Conservation (phyloP, 2,888 invertebrate species). For the Chelonus formosanus region DNA sequence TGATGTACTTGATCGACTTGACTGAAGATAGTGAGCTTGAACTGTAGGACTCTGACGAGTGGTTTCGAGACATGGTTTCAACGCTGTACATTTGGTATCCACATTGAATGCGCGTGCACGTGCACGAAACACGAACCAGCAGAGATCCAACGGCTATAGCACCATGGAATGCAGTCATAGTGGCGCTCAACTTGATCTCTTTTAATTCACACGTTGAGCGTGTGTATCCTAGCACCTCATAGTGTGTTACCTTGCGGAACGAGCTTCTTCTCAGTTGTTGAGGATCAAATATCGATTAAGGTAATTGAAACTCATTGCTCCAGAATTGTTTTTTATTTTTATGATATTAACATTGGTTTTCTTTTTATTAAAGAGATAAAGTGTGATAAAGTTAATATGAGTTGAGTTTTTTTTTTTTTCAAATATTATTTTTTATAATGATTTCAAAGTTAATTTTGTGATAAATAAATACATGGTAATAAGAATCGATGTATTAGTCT, state of each 20-base stretch:
- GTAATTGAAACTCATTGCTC: slow-evolving; percentile 11
- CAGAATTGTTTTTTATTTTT: too few species aligned
- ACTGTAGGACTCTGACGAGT: slow-evolving; percentile 40
- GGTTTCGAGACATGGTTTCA: slow-evolving; percentile 45
- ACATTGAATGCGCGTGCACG: slow-evolving; percentile 48
- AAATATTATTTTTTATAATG: not conserved
- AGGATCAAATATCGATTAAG: slow-evolving; percentile 19
- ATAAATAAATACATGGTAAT: not conserved
- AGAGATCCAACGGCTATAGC: slow-evolving; percentile 50
- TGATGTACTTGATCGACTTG: slow-evolving; percentile 10
- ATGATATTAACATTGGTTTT: too few species aligned
- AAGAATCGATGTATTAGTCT: not conserved
- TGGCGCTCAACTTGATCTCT: slow-evolving; percentile 63
- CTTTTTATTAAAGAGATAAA: too few species aligned
- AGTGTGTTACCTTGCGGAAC: not conserved
- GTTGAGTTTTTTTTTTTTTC: too few species aligned
- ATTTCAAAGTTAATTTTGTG: not conserved
- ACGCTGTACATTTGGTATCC: slow-evolving; percentile 40
- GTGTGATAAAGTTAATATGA: too few species aligned
- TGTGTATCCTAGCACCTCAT: not conserved
- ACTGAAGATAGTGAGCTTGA: slow-evolving; percentile 7
- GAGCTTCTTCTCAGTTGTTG: slow-evolving; percentile 3
- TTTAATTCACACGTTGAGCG: slow-evolving; percentile 57
- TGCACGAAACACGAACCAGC: slow-evolving; percentile 47
- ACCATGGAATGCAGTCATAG: slow-evolving; percentile 64